phyloP scores from a whole-genome alignment of 2,888 invertebrate species.

The Zygaena filipendulae region DNA sequence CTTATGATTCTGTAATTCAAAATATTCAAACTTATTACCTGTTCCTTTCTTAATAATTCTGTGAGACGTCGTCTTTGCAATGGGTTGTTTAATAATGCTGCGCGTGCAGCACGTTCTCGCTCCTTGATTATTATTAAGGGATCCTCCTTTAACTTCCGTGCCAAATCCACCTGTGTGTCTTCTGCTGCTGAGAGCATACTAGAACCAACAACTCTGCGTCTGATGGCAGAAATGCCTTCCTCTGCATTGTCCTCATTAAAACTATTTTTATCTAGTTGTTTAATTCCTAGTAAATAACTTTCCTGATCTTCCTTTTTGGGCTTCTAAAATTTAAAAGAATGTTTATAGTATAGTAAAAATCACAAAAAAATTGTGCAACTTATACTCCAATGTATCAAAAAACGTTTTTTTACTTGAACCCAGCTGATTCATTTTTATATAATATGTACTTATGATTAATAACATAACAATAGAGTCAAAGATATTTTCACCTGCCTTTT shows the following conservation, averaged over 20 bases:
- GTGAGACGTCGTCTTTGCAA: conserved; percentile 89
- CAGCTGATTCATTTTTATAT: no score
- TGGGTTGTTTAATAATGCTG: conserved; percentile 90
- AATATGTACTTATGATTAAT: no score
- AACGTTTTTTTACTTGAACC: no score
- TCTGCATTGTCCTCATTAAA: conserved; percentile 71
- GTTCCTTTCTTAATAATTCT: conserved; percentile 75
- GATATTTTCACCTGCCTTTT: no score
- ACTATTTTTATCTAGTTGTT: conserved; percentile 82
- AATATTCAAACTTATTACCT: conserved; percentile 35
- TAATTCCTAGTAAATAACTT: conserved; percentile 88
- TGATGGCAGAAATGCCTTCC: conserved; percentile 78
- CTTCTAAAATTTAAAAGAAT: conserved; percentile 63
- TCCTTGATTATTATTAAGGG: conserved; percentile 91
- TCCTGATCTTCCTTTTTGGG: conserved; percentile 77
- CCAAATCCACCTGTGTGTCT: conserved; percentile 83
- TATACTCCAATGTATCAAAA: no score
- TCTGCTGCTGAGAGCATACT: conserved; percentile 54
- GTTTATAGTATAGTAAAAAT: no score
- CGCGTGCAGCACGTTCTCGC: conserved; percentile 87
- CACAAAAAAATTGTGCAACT: no score
- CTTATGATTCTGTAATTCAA: no score
- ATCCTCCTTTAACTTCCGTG: conserved; percentile 92
- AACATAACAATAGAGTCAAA: no score
- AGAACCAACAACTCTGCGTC: conserved; percentile 50